A percentile compares a stretch with the other conserved stretches of the same genome.
Evolutionary conservation across 2,888 invertebrate genomes (phyloP).

Genomic region (Drosophila monieri): DNA sequence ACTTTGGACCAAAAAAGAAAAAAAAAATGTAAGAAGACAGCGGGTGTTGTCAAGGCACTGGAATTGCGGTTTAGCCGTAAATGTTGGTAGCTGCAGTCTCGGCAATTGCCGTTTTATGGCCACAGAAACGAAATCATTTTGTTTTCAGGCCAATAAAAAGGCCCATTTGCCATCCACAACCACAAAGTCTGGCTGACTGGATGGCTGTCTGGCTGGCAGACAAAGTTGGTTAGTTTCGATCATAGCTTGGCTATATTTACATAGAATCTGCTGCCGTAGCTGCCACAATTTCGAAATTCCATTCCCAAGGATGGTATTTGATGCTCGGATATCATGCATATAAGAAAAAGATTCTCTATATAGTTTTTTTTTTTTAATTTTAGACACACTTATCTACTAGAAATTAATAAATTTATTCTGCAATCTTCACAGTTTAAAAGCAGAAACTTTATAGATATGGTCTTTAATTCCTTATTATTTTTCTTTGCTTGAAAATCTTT

Average conservation of each 20-base stretch:
- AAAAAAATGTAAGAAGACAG: conserved; percentile 43
- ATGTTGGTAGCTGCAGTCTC: conserved; percentile 38
- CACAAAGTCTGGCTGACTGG: conserved; percentile 7
- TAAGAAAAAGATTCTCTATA: neutral
- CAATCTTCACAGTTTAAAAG: too few relatives aligned
- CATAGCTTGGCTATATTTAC: conserved; percentile 66
- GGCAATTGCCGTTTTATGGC: conserved; percentile 57
- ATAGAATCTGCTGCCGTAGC: conserved; percentile 45
- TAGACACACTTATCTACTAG: neutral
- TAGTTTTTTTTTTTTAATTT: neutral
- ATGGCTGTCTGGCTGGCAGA: conserved; percentile 12
- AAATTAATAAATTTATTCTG: too few relatives aligned
- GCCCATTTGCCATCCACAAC: conserved; percentile 20
- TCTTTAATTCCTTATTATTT: too few relatives aligned
- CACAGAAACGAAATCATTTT: conserved; percentile 48
- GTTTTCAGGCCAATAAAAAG: conserved; percentile 56
- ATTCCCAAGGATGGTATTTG: conserved; percentile 56
- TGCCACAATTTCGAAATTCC: conserved; percentile 45
- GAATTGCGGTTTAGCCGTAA: conserved; percentile 48
- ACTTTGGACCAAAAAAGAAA: conserved; percentile 3
- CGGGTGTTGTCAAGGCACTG: conserved; percentile 72
- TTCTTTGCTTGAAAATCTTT: too few relatives aligned
- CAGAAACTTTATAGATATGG: too few relatives aligned
- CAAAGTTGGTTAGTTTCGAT: conserved; percentile 59
- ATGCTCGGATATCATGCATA: conserved; percentile 25